Evolutionary conservation across 2,113 vertebrate species (phyloP), one percentile per base, ranked within the genome.

Genomic region (Rhegmatorhina hoffmannsi): DNA sequence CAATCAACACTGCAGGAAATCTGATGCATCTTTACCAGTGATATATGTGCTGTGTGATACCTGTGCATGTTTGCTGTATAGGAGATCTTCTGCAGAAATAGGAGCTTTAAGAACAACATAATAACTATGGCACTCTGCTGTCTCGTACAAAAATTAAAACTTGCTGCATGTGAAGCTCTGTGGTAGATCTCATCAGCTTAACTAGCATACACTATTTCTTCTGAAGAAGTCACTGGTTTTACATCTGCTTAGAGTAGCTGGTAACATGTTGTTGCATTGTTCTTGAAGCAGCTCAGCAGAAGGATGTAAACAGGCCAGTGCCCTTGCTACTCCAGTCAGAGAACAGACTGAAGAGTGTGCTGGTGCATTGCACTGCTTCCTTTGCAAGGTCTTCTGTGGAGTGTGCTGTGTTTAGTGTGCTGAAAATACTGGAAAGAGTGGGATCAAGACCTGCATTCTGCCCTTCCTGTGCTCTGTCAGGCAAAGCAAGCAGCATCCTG

Each of bases 361-460:
- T 77, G 10, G 17, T 59, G 63, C 59, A 55, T 73, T 1, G 0
- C 26, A 63, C n/a, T 5, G 2, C 36, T 88, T 81, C 17, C 28
- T 85, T 56, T 68, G 31, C 40, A 59, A 34, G 18, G 43, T 72
- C 13, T 18, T 56, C 72, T n/a, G 19, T 64, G 38, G 47, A 36
- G 23, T 17, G 1, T 20, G 44, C 53, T 93, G 1, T 0, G 0
- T 60, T 53, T 55, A 33, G 36, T 2, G 1, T 46, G 28, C 31
- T 85, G 63, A 46, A 85, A 73, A 53, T 56, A 47, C 0, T 77
- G 20, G 52, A 58, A 79, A 62, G 8, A 8, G 10, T 53, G 49
- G 31, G 17, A 64, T 68, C 31, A 26, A 4, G 34, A 49, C 13
- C 33, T 83, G 79, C 31, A 3, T 80, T 88, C 46, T 76, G 17